phyloP scores from a whole-genome alignment of 2,888 invertebrate species.

The Pteria penguin region DNA sequence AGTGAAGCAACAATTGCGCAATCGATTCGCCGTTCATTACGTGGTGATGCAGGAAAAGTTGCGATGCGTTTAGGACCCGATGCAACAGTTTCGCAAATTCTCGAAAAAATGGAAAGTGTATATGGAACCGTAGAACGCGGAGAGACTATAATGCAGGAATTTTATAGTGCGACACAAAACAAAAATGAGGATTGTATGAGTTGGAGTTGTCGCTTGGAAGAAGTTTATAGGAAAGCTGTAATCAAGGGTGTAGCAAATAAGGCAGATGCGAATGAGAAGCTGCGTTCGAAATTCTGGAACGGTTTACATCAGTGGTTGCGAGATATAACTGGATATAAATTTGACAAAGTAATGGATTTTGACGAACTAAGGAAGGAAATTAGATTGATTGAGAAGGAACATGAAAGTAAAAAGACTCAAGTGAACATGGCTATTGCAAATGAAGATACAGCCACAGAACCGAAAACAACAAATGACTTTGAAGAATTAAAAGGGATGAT shows the following conservation, averaged over 20 bases:
- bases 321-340: constrained; percentile 7
- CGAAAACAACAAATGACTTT: too few species aligned
- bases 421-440: not conserved
- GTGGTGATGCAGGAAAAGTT: not conserved
- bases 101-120: constrained; percentile 18
- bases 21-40: not conserved
- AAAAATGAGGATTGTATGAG: not conserved
- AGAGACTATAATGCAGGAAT: not conserved
- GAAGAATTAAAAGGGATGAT: not conserved
- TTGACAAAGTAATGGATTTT: constrained; percentile 5
- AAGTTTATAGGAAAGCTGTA: constrained; percentile 4
- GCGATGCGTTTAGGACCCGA: constrained; percentile 5
- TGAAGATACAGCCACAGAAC: too few species aligned
- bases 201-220: constrained; percentile 11
- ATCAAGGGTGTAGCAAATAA: not conserved
- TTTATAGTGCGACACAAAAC: constrained; percentile 14
- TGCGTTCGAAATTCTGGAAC: constrained; percentile 1
- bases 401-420: not conserved
- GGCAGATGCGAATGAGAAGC: constrained; percentile 3
- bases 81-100: constrained; percentile 4
- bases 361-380: not conserved
- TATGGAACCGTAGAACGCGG: not conserved
- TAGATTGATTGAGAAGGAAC: not conserved
- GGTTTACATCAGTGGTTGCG: not conserved
- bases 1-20: not conserved